Evolutionary conservation across 1,140 invertebrate species (phyloP).

Genomic region (Oscheius sp.): DNA sequence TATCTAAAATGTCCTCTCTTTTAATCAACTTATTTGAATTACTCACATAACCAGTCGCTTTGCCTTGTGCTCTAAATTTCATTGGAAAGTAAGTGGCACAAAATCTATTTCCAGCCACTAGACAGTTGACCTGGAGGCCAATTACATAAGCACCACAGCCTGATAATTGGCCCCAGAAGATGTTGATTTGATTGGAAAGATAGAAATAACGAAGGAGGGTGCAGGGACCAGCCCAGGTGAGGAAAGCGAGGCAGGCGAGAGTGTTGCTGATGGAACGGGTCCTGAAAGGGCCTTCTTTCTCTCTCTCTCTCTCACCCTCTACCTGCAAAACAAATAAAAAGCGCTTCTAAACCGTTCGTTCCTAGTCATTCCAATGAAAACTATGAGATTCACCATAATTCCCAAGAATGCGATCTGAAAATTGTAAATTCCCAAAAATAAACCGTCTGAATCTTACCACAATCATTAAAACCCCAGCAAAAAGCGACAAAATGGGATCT

Average conservation of each 20-base stretch:
- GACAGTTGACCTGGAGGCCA: neutral
- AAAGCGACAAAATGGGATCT: too few species aligned
- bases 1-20: too few species aligned
- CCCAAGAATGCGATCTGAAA: neutral
- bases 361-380: neutral
- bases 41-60: neutral
- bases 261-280: constrained; percentile 14
- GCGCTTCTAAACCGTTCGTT: neutral
- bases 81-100: constrained; percentile 10
- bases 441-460: too few species aligned
- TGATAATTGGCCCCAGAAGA: constrained; percentile 8
- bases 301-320: too few species aligned
- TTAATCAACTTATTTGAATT: too few species aligned
- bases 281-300: too few species aligned
- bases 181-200: neutral
- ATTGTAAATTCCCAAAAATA: too few species aligned
- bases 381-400: neutral
- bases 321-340: neutral
- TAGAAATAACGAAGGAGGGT: neutral
- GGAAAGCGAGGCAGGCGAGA: constrained; percentile 5
- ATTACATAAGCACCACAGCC: constrained; percentile 9
- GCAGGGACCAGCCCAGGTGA: constrained; percentile 5
- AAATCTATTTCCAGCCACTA: constrained; percentile 3
- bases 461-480: too few species aligned
- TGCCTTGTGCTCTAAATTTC: neutral